Evolutionary conservation across 2,113 vertebrate genomes (phyloP), one percentile per base, ranked within the genome.

Genomic region (Halcyon senegalensis): DNA sequence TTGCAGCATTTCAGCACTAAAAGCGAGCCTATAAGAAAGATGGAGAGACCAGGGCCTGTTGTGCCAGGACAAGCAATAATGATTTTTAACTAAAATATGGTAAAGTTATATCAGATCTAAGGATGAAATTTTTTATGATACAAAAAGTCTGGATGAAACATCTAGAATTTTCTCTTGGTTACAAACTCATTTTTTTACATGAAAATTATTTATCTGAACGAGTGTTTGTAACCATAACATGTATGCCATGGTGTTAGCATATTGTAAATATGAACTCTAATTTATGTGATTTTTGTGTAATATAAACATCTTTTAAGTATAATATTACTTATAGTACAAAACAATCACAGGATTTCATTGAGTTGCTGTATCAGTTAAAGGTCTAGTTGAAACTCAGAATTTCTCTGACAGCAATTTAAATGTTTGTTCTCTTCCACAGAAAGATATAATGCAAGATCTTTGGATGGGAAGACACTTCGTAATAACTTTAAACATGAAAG

Each of bases 21-120:
- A 53, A 66, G 6, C 4, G 6, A 35, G 1, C 3, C 60, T 69
- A 30, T 16, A 44, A 81, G 44, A 35, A 55, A 82, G 7, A 18
- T 7, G 1, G 8, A 58, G 25, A 10, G 1, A 77, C 1, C 6
- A 56, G 17, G 5, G 2, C 4, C 13, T 77, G 11, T 41, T 60
- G 15, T 31, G 20, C 25, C 28, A 44, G 13, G 13, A 44, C 9
- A 86, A 86, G 8, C 9, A 9, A 7, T 3, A 78, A 33, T 2
- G 28, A 18, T 68, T 43, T 25, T 35, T 67, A 74, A 56, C 12
- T 81, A 23, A 66, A 56, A 66, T 28, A 5, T 2, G 5, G 2
- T 44, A 70, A 7, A 17, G 60, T 35, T 77, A 73, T 12, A 21
- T 28, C 33, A 3, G 15, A 77, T 3, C 11, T 46, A 41, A 48